A percentile compares a stretch with the other conserved stretches of the same genome.
phyloP scores from a whole-genome alignment of 2,797 vertebrate species.

The Rousettus madagascariensis region DNA sequence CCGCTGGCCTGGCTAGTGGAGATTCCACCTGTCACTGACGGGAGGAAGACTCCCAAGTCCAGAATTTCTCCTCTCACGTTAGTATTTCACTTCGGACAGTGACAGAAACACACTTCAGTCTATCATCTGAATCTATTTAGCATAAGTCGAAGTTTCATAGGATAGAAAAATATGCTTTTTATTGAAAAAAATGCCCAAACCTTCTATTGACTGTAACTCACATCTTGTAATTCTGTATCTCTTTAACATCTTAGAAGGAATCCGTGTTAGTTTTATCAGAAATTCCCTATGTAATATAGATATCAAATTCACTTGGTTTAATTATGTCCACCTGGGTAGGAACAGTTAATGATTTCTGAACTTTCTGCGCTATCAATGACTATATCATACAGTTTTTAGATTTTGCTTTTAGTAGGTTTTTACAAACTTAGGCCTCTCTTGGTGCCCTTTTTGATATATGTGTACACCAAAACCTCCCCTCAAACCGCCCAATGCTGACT shows the following conservation, averaged over 20 bases:
- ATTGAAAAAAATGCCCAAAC: background rate
- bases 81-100: background rate
- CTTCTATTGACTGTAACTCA: background rate
- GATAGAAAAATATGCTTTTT: background rate
- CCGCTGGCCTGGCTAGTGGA: background rate
- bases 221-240: background rate
- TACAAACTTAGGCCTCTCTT: background rate
- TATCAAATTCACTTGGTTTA: background rate
- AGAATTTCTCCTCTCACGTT: background rate
- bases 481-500: background rate
- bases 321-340: background rate
- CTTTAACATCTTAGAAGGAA: background rate
- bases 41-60: background rate
- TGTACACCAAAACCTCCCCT: background rate
- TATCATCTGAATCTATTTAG: background rate
- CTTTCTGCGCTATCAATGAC: background rate
- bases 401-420: background rate
- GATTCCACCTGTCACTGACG: background rate
- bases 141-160: background rate
- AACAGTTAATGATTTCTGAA: background rate
- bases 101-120: background rate
- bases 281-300: background rate
- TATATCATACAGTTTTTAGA: background rate
- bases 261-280: background rate
- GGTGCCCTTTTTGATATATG: background rate